Evolutionary conservation across 2,888 invertebrate genomes (phyloP).

Genomic region (Lysandra bellargus): DNA sequence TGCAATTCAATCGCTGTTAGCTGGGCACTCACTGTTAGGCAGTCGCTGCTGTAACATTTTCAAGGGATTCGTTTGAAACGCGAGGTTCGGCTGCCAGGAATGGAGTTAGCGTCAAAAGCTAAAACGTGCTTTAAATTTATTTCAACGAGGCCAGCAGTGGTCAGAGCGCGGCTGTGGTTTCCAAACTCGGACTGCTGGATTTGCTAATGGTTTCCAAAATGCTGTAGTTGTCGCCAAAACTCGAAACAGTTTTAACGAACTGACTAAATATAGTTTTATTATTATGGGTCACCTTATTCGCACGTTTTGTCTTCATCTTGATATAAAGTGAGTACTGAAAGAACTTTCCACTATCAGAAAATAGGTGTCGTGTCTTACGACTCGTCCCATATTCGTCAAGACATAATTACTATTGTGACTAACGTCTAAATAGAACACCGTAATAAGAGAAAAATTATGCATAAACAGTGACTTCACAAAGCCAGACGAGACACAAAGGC

Average conservation of each 20-base stretch:
- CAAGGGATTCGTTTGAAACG: too few species aligned
- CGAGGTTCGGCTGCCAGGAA: too few species aligned
- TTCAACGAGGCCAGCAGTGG: neutral
- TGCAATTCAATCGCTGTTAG: too few species aligned
- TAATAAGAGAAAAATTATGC: slow-evolving; percentile 20
- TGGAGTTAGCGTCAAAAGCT: neutral
- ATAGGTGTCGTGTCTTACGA: too few species aligned
- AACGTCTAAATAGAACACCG: neutral
- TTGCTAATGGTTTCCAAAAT: neutral
- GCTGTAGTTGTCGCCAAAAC: neutral
- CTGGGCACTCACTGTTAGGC: too few species aligned
- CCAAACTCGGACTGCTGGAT: neutral
- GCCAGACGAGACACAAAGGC: slow-evolving; percentile 19
- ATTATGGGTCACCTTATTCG: too few species aligned
- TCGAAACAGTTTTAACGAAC: too few species aligned
- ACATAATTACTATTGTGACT: neutral
- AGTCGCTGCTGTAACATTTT: too few species aligned
- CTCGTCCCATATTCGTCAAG: neutral
- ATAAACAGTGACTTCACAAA: slow-evolving; percentile 2
- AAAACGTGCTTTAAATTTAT: slow-evolving; percentile 3
- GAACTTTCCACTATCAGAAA: too few species aligned
- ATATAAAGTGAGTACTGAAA: too few species aligned
- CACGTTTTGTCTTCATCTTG: too few species aligned
- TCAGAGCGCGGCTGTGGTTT: neutral
- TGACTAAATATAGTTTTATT: too few species aligned